Percentiles rank a stretch among this genome's conserved stretches.
These are phyloP conservation scores for Trogon melanurus DNA, from an alignment of 2,113 vertebrate species.

Conservation along the genomic window DNA sequence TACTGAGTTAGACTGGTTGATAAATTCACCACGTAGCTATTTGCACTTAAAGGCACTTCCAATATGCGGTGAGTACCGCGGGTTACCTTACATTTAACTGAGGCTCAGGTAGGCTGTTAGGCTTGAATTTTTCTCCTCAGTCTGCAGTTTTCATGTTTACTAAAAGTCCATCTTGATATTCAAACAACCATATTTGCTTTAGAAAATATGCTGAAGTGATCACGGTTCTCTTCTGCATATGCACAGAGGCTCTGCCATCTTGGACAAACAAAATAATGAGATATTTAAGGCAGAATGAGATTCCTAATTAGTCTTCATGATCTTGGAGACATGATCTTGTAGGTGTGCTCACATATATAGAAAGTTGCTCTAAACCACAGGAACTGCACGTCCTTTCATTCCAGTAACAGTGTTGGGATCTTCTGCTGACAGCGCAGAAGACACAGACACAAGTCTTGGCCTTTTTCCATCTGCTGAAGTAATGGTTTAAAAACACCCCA, in stretches of 20 bases:
- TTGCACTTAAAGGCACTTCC: background rate
- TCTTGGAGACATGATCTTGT: background rate
- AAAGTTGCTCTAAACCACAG: background rate
- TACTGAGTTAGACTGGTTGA: background rate
- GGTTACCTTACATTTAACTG: background rate
- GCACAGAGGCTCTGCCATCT: background rate
- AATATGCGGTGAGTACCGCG: background rate
- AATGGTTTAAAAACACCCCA: constrained; percentile 7
- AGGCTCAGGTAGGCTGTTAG: background rate
- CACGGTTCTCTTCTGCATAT: background rate
- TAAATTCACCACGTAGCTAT: background rate
- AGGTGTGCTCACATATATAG: background rate
- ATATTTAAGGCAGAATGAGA: background rate
- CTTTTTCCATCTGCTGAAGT: constrained; percentile 35
- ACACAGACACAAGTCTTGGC: background rate
- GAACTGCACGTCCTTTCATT: rapidly evolving
- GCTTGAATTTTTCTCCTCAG: background rate
- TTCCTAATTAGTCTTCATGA: background rate
- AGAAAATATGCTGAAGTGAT: background rate
- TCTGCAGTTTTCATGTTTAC: background rate
- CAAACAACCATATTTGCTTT: background rate
- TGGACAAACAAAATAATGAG: background rate
- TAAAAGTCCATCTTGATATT: background rate
- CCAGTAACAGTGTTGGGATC: background rate
- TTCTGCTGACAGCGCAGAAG: background rate